phyloP scores from a whole-genome alignment of 2,113 vertebrate genomes.

The Sinocyclocheilus rhinocerous region DNA sequence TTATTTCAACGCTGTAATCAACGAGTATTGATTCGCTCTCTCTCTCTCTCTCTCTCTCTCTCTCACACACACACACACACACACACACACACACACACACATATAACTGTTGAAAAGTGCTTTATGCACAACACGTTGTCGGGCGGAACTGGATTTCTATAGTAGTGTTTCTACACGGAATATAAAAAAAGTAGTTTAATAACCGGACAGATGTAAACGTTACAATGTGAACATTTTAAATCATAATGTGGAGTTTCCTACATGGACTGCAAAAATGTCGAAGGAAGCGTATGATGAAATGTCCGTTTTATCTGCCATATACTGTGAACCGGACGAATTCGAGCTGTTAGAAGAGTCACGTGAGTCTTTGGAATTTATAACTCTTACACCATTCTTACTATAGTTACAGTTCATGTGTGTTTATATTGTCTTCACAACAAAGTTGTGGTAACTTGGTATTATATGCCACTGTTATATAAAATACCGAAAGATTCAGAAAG shows the following conservation, averaged over 20 bases:
- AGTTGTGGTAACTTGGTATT: neutral
- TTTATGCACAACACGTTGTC: neutral
- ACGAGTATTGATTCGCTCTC: neutral
- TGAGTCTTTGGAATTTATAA: constrained; percentile 59
- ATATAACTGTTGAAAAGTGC: neutral
- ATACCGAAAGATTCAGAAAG: neutral
- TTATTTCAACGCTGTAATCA: neutral
- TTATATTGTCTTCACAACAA: neutral
- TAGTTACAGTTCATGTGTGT: neutral
- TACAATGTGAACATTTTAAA: neutral
- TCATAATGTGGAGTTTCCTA: neutral
- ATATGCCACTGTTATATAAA: neutral
- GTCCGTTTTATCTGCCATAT: constrained; percentile 77
- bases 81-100: too few relatives aligned
- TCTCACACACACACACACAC: too few relatives aligned
- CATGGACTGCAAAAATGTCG: constrained; percentile 63
- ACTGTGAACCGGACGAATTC: constrained; percentile 77
- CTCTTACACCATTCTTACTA: neutral
- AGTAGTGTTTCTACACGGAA: constrained; percentile 14
- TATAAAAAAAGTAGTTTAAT: neutral
- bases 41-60: too few relatives aligned
- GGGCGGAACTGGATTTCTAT: neutral
- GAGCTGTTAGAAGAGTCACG: constrained; percentile 79
- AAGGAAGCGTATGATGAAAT: constrained; percentile 74
- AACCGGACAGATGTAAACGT: neutral